Percentiles rank a stretch among this genome's conserved stretches.
Conservation (phyloP, 2,888 invertebrate species). For the Aplocera efformata region DNA sequence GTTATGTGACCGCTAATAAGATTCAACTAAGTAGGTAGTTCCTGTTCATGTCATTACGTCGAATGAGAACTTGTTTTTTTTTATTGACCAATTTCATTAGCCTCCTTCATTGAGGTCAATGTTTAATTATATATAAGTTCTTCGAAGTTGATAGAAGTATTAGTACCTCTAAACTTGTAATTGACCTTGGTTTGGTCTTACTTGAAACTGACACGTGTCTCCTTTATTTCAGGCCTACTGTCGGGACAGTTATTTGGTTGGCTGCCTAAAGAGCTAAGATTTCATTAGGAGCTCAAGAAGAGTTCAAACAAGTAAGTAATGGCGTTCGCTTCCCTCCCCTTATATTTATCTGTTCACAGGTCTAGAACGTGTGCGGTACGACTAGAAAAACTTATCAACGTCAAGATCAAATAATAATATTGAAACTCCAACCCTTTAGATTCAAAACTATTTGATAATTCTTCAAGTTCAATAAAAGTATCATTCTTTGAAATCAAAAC, state of each 20-base stretch:
- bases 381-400: background rate
- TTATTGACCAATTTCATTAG: too few species aligned
- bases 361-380: slow-evolving; percentile 17
- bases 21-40: background rate
- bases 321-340: slow-evolving; percentile 37
- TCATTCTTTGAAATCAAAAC: too few species aligned
- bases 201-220: background rate
- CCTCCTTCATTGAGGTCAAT: too few species aligned
- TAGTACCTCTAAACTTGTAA: too few species aligned
- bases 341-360: slow-evolving; percentile 57
- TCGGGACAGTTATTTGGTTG: slow-evolving; percentile 58
- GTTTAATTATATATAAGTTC: too few species aligned
- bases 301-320: slow-evolving; percentile 76
- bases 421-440: background rate
- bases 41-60: background rate
- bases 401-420: background rate
- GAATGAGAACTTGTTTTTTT: too few species aligned
- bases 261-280: slow-evolving; percentile 74
- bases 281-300: slow-evolving; percentile 75
- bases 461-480: too few species aligned
- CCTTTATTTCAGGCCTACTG: slow-evolving; percentile 71
- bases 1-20: background rate
- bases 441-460: too few species aligned
- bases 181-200: slow-evolving; percentile 10
- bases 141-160: too few species aligned